Percentiles rank a stretch among this genome's conserved stretches.
phyloP scores from a whole-genome alignment of 2,797 vertebrate genomes.

The Halcyon chelicuti region DNA sequence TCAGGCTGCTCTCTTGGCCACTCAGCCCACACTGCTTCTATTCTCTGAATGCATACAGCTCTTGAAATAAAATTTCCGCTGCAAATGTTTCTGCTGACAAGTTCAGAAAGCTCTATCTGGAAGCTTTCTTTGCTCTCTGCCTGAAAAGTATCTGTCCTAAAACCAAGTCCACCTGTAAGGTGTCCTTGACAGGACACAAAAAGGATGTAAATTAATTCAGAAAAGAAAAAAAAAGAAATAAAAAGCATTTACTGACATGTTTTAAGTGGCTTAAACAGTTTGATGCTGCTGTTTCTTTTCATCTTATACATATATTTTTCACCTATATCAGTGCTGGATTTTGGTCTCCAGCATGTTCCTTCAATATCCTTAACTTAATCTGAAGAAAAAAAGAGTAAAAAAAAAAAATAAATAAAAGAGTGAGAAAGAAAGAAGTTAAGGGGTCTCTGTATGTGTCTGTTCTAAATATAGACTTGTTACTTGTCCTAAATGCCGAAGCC shows the following conservation, averaged over 20 bases:
- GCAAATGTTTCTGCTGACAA: conserved; percentile 2
- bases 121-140: background rate
- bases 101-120: background rate
- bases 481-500: background rate
- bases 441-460: accelerated
- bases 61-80: background rate
- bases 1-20: accelerated
- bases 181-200: background rate
- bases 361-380: background rate
- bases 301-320: background rate
- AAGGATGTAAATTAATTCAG: background rate
- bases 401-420: no score
- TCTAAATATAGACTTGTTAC: background rate
- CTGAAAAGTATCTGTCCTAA: background rate
- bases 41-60: background rate
- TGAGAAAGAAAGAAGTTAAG: background rate
- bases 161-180: background rate
- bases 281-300: background rate
- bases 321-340: background rate
- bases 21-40: background rate
- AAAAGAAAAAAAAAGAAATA: background rate
- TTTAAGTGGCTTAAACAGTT: background rate
- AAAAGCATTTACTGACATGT: background rate
- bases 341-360: background rate
- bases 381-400: no score